phyloP scores from a whole-genome alignment of 2,113 vertebrate species.

The Anguilla rostrata region DNA sequence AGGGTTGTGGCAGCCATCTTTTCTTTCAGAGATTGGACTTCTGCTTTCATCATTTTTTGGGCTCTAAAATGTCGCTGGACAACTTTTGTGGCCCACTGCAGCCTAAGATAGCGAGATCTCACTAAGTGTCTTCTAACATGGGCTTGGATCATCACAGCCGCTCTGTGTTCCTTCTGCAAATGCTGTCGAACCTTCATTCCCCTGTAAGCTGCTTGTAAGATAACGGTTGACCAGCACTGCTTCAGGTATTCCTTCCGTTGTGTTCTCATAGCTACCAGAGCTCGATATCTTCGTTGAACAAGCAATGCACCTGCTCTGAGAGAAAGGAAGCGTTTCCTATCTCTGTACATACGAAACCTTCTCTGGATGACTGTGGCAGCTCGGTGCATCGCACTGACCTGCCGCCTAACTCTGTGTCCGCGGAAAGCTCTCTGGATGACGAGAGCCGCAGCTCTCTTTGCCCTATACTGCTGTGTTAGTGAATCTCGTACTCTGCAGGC shows the following conservation, averaged over 20 bases:
- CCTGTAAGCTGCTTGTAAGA: conserved; percentile 79
- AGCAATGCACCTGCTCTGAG: conserved; percentile 62
- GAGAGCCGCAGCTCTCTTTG: conserved; percentile 46
- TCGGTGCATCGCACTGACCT: conserved; percentile 43
- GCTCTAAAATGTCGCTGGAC: conserved; percentile 75
- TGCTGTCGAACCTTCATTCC: conserved; percentile 61
- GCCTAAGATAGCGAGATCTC: conserved; percentile 57
- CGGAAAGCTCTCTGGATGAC: conserved; percentile 61
- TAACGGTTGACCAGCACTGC: conserved; percentile 61
- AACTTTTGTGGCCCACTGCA: conserved; percentile 62
- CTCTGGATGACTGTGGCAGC: conserved; percentile 73
- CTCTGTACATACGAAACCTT: conserved; percentile 51
- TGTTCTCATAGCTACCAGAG: conserved; percentile 34
- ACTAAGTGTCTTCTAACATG: conserved; percentile 68
- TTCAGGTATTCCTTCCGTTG: conserved; percentile 59
- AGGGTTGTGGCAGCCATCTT: conserved; percentile 65
- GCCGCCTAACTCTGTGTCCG: conserved; percentile 47
- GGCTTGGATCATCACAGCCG: conserved; percentile 79
- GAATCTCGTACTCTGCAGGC: conserved; percentile 57
- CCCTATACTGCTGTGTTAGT: conserved; percentile 41
- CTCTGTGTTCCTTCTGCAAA: conserved; percentile 46
- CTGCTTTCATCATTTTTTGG: conserved; percentile 57
- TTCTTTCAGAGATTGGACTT: conserved; percentile 45
- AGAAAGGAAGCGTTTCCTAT: conserved; percentile 60
- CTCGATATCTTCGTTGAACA: conserved; percentile 71